Base-by-base conservation (phyloP, 2,113 vertebrate species). In the Ceyx cyanopectus region DNA sequence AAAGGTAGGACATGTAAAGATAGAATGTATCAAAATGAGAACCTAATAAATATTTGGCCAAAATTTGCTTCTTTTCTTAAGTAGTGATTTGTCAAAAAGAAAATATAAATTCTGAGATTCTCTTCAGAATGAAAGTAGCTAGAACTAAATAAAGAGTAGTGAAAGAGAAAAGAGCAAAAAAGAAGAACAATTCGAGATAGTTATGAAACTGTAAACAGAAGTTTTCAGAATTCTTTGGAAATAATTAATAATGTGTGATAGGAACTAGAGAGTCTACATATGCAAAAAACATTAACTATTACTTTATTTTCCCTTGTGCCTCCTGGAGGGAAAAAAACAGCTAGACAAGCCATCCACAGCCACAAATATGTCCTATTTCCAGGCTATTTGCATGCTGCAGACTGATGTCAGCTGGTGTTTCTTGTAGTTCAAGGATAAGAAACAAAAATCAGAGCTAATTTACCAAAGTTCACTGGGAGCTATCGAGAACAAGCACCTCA, bases 351-450 rank as follows among this genome's bases (percentile, higher is more conserved):
- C 70, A 50, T 24, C 66, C 51, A n/a, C 45, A 79, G 22, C 15
- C 22, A n/a, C 0, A 0, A 4, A 14, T 3, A 1, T 12, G n/a
- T 48, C 26, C 53, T 12, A 5, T 86, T 73, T 73, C 72, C 56
- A 56, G 1, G 5, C 15, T 51, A 32, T 21, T 53, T 61, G 23
- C 9, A 9, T 8, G 32, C 58, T 51, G 32, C 37, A 67, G 46
- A 45, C 34, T 74, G 61, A 45, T 12, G 4, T 60, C 27, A 6
- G 34, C n/a, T 69, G 50, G 23, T 27, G 10, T 50, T 87, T 34
- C 66, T 34, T 46, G 41, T 61, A 62, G 50, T 32, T 89, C 67
- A 61, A 46, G 65, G 61, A 43, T 73, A 34, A 7, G 22, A 20
- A 51, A 70, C 81, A 81, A 65, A 82, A 82, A 29, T 65, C 48